Percentiles rank a stretch among this genome's conserved stretches.
These are phyloP conservation scores for Liasis olivaceus DNA, from an alignment of 2,797 vertebrate species.

Conservation along the genomic window DNA sequence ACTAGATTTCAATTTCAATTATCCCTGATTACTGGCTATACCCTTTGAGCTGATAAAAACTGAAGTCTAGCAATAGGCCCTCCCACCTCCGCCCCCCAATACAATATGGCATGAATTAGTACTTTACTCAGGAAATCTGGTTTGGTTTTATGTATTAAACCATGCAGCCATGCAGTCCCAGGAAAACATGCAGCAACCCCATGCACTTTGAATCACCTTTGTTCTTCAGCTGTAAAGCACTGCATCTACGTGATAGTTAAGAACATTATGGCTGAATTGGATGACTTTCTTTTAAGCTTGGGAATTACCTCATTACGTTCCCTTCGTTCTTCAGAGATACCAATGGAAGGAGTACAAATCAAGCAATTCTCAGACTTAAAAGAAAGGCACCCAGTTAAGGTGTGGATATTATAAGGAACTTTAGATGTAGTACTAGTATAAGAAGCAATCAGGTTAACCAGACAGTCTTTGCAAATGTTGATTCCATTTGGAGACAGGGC, in stretches of 20 bases:
- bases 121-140: not conserved
- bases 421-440: not conserved
- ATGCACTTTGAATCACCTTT: too few relatives aligned
- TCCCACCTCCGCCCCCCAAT: not conserved
- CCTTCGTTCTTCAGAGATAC: not conserved
- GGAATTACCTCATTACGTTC: not conserved
- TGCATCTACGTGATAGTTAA: too few relatives aligned
- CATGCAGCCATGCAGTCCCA: too few relatives aligned
- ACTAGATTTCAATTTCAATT: not conserved
- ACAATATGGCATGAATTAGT: not conserved
- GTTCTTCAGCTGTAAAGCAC: too few relatives aligned
- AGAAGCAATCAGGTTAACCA: not conserved
- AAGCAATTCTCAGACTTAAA: not conserved
- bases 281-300: not conserved
- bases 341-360: not conserved
- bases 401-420: not conserved
- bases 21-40: too few relatives aligned
- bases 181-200: too few relatives aligned
- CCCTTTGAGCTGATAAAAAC: too few relatives aligned
- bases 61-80: too few relatives aligned
- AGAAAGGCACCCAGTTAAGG: not conserved
- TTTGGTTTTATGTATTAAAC: not conserved
- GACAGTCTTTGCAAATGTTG: not conserved
- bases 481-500: not conserved
- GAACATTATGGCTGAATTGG: not conserved